A percentile compares a stretch with the other conserved stretches of the same genome.
These are phyloP conservation scores for Mastacembelus armatus DNA, from an alignment of 2,797 vertebrate genomes.

Conservation along the genomic window DNA sequence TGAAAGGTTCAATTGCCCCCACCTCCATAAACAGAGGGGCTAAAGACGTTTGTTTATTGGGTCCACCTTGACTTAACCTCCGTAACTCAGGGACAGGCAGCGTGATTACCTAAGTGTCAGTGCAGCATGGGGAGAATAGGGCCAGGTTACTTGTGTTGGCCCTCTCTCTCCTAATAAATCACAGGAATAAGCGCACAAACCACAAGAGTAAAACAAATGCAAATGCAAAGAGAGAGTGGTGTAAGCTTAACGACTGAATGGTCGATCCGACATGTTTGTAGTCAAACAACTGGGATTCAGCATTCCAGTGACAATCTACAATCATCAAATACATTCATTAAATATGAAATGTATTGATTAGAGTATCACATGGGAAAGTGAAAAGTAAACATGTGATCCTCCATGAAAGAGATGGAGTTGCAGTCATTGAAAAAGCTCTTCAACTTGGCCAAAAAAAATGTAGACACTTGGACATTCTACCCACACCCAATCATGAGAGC, in stretches of 20 bases:
- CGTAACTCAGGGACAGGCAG: slow-evolving; percentile 72
- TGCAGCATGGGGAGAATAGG: slow-evolving; percentile 40
- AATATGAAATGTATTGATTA: slow-evolving; percentile 24
- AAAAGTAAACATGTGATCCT: background rate
- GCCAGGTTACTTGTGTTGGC: slow-evolving; percentile 41
- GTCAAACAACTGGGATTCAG: slow-evolving; percentile 51
- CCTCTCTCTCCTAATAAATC: slow-evolving; percentile 73
- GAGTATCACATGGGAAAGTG: slow-evolving; percentile 13
- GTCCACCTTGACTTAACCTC: slow-evolving; percentile 85
- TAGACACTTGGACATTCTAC: background rate
- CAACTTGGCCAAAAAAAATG: background rate
- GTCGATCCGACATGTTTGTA: slow-evolving; percentile 58
- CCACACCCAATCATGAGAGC: background rate
- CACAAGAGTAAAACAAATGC: slow-evolving; percentile 42
- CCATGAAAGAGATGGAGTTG: background rate
- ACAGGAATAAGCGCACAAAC: slow-evolving; percentile 53
- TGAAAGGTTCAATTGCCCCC: slow-evolving; percentile 78
- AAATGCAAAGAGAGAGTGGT: slow-evolving; percentile 41
- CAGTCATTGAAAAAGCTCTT: background rate
- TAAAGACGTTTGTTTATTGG: slow-evolving; percentile 87
- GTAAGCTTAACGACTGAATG: slow-evolving; percentile 48
- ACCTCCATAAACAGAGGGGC: slow-evolving; percentile 79
- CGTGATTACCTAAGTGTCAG: slow-evolving; percentile 82
- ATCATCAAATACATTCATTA: slow-evolving; percentile 27
- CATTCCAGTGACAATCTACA: slow-evolving; percentile 23